Base-by-base conservation (phyloP, 2,113 vertebrate species). In the Monopterus albus region DNA sequence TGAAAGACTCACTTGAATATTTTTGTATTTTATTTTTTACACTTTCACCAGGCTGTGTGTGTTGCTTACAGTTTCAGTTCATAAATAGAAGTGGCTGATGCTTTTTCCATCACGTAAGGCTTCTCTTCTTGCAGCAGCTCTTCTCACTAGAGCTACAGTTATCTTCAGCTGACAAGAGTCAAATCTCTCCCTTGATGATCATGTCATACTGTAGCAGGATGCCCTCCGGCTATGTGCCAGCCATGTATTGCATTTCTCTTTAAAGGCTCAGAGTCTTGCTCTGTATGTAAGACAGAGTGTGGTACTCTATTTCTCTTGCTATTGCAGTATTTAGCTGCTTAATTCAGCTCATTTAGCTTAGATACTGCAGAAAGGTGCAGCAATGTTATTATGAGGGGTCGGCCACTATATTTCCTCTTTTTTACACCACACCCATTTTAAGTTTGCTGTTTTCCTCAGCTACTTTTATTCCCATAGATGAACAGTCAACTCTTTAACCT, bases 1-100 rank as follows among this genome's bases (percentile, higher is more conserved):
- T 80, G 66, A 88, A 18, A 86, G 79, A 69, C 50, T 63, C 29
- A 42, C 73, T 69, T 35, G 46, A 72, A 55, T 57, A 53, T 50
- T 51, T 61, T 49, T 36, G 6, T 51, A 39, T 70, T 14, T 26
- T 55, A 42, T 43, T 51, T 61, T 49, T 58, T 21, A 59, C 39
- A 46, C 62, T 59, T 23, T 6, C 33, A 33, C 17, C 7, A 4
- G 8, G 43, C 4, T 45, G 40, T 35, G 17, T 14, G 26, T 17
- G 42, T 57, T 7, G 17, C 58, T 73, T 23, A 63, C 3, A 39
- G 46, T 61, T 72, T 72, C 8, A 35, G 42, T 49, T 45, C 69
- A 77, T 46, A 81, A 85, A 81, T 87, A 82, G 72, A 79, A 47
- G 6, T 5, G 28, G 28, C 20, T 36, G 51, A 46, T 21, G 1